A percentile compares a stretch with the other conserved stretches of the same genome.
Evolutionary conservation across 2,888 invertebrate genomes (phyloP).

Genomic region (Drosophila infuscata): DNA sequence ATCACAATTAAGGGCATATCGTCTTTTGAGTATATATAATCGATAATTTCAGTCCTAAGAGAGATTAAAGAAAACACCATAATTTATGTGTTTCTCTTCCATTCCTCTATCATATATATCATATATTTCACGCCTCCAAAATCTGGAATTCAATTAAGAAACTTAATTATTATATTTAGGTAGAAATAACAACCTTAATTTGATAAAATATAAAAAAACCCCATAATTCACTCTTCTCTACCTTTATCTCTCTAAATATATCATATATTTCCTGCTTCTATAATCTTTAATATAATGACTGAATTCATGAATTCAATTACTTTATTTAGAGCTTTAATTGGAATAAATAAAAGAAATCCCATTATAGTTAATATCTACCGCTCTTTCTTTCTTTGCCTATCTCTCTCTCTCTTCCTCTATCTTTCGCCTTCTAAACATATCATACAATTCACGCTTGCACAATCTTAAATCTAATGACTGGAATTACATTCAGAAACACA

Average conservation of each 20-base stretch:
- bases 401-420: background rate
- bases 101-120: background rate
- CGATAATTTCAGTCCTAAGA: background rate
- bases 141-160: background rate
- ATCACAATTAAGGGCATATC: background rate
- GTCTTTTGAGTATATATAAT: background rate
- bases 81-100: no score
- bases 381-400: background rate
- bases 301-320: background rate
- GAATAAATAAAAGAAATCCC: background rate
- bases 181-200: background rate
- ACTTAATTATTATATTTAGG: background rate
- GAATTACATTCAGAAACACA: background rate
- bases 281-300: background rate
- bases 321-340: background rate
- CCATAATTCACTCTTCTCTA: background rate
- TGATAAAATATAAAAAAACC: background rate
- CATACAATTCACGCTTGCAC: background rate
- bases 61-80: no score
- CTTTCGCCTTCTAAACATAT: background rate
- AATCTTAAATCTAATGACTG: background rate
- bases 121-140: background rate
- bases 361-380: background rate
- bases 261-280: background rate
- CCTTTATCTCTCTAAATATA: background rate